Percentiles rank a stretch among this genome's conserved stretches.
phyloP scores from a whole-genome alignment of 2,888 invertebrate species.

The Margaritifera margaritifera region DNA sequence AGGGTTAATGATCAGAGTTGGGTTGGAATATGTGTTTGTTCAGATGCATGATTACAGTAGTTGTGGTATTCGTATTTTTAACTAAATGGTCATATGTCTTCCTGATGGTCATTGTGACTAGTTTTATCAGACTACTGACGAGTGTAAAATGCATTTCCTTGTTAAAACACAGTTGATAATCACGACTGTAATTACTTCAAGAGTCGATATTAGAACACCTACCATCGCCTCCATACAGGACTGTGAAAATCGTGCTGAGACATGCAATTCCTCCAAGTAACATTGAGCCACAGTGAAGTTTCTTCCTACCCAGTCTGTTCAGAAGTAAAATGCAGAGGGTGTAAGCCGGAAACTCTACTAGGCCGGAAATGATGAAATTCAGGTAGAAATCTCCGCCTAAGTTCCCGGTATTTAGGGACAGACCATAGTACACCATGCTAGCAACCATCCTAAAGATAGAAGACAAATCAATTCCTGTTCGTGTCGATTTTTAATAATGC shows the following conservation, averaged over 20 bases:
- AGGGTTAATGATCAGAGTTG: too few species aligned
- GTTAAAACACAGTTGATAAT: background rate
- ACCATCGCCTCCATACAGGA: slow-evolving; percentile 50
- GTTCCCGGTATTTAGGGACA: slow-evolving; percentile 57
- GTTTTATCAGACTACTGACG: too few species aligned
- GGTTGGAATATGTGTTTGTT: too few species aligned
- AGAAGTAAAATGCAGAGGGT: slow-evolving; percentile 49
- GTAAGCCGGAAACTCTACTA: slow-evolving; percentile 59
- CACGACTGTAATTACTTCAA: background rate
- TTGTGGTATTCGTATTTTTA: too few species aligned
- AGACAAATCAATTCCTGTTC: background rate
- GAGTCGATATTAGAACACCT: slow-evolving; percentile 1
- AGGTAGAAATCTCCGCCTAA: slow-evolving; percentile 59
- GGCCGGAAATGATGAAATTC: slow-evolving; percentile 56
- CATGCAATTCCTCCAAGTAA: slow-evolving; percentile 56
- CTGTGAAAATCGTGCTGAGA: slow-evolving; percentile 78
- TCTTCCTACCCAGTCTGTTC: slow-evolving; percentile 52
- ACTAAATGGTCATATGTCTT: too few species aligned
- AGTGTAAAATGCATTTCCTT: too few species aligned
- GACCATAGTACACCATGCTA: slow-evolving; percentile 62
- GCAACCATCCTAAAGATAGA: slow-evolving; percentile 52
- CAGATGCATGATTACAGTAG: too few species aligned
- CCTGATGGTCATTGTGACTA: too few species aligned
- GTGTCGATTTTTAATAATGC: too few species aligned
- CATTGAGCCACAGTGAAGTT: slow-evolving; percentile 49